phyloP scores from a whole-genome alignment of 2,888 invertebrate species.

The Sminthurinus aureus region DNA sequence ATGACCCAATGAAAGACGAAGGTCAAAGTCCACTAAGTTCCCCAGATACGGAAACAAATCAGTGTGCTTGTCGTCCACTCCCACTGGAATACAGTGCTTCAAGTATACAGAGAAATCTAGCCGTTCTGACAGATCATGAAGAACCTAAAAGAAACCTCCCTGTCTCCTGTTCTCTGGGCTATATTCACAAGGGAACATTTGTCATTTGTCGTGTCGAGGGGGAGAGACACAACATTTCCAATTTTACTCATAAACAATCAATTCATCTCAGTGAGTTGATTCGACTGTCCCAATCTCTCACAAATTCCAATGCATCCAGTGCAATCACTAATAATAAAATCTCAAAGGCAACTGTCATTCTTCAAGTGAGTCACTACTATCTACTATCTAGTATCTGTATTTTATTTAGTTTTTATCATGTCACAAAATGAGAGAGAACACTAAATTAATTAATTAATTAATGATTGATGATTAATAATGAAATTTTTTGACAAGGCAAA shows the following conservation, averaged over 20 bases:
- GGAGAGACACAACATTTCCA: constrained; percentile 25
- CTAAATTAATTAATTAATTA: too few species aligned
- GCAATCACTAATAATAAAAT: constrained; percentile 6
- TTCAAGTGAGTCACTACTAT: constrained; percentile 36
- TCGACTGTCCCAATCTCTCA: constrained; percentile 12
- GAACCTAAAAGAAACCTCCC: constrained; percentile 32
- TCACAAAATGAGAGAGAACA: background rate
- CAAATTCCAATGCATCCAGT: background rate
- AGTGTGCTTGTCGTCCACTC: constrained; percentile 31
- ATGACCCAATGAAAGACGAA: constrained; percentile 14
- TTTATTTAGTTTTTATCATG: background rate
- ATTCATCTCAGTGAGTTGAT: constrained; percentile 38
- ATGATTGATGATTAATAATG: background rate
- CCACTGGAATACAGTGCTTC: constrained; percentile 42
- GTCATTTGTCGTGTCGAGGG: constrained; percentile 42
- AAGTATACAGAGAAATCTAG: constrained; percentile 39
- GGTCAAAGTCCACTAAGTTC: background rate
- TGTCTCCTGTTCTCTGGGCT: constrained; percentile 33
- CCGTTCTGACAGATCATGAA: constrained; percentile 22
- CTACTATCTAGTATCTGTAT: too few species aligned
- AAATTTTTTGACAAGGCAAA: constrained; percentile 28
- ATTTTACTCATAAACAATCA: constrained; percentile 33
- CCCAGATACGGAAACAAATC: too few species aligned
- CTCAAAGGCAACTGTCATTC: constrained; percentile 39
- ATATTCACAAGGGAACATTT: constrained; percentile 46